phyloP scores from a whole-genome alignment of 2,797 vertebrate genomes.

The Leuciscus waleckii region DNA sequence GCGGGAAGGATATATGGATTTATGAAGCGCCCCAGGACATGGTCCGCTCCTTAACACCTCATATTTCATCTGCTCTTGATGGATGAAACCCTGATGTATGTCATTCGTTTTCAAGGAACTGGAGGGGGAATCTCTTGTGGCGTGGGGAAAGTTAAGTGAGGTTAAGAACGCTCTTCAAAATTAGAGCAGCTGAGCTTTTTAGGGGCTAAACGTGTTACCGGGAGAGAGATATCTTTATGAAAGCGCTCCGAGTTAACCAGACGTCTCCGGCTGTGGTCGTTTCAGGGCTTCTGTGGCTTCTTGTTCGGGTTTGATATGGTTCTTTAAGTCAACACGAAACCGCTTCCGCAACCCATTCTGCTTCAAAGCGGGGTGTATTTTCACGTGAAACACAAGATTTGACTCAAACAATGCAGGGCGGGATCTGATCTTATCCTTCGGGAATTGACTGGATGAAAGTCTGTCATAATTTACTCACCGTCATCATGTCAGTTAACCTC shows the following conservation, averaged over 20 bases:
- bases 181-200: constrained; percentile 64
- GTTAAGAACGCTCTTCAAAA: constrained; percentile 67
- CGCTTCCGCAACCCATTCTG: background rate
- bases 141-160: constrained; percentile 64
- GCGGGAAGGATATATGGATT: constrained; percentile 67
- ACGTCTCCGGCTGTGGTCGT: no score
- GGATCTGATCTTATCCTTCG: background rate
- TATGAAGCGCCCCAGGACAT: constrained; percentile 65
- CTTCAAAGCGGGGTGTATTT: background rate
- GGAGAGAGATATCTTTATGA: constrained; percentile 4
- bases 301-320: background rate
- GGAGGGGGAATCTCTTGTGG: constrained; percentile 57
- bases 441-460: background rate
- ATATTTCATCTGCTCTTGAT: constrained; percentile 66
- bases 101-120: constrained; percentile 61
- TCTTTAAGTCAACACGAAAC: background rate
- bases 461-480: background rate
- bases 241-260: background rate
- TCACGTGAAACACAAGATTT: background rate
- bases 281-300: background rate
- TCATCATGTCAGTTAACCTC: background rate
- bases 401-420: background rate
- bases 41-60: constrained; percentile 61
- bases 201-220: constrained; percentile 35
- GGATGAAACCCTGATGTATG: constrained; percentile 65